Evolutionary conservation across 1,140 invertebrate species (phyloP), one percentile per base, ranked within the genome.

Genomic region (Trigoniulus corallinus): DNA sequence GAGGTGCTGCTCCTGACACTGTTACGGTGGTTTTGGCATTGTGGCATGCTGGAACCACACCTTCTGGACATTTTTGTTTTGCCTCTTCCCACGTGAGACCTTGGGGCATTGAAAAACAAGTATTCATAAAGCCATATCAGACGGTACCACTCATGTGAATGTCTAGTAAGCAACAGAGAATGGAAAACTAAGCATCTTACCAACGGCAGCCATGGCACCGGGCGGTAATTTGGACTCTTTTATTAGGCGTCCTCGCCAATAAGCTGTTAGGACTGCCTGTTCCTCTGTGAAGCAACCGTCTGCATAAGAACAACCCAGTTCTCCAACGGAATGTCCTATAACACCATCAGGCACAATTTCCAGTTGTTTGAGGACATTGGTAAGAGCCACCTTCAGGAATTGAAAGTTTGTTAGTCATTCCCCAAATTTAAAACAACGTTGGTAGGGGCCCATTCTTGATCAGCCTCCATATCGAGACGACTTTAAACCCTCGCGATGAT

Each of bases 301-400:
- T 39, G 92, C 92, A 69, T 98, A 98, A 7, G 88, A 92, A 69
- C 93, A 98, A 2, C 87, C 88, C 48, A 94, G 69, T 71, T 95
- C 89, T 23, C 89, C 89, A 13, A 91, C 91, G 0, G 92, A 97
- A 64, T 98, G 93, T 1, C 94, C 94, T 39, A 98, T 70, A 57
- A 98, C 91, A 46, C 89, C 91, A 67, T 96, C 88, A 7, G 91
- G 87, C 44, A 76, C 68, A 13, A 98, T 74, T 49, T 80, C 83
- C 37, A 95, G 56, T 2, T 69, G 69, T 34, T 68, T 76, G n/a
- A 98, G 67, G 21, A 91, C 59, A 67, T 97, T 91, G 1, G 88
- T 81, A 1, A 98, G 67, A 10, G 87, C 92, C 47, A 97, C 80
- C 74, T 88, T n/a, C n/a, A n/a, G n/a, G n/a, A n/a, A n/a, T n/a